Conservation (phyloP, 2,888 invertebrate species). For the Horisme vitalbata region DNA sequence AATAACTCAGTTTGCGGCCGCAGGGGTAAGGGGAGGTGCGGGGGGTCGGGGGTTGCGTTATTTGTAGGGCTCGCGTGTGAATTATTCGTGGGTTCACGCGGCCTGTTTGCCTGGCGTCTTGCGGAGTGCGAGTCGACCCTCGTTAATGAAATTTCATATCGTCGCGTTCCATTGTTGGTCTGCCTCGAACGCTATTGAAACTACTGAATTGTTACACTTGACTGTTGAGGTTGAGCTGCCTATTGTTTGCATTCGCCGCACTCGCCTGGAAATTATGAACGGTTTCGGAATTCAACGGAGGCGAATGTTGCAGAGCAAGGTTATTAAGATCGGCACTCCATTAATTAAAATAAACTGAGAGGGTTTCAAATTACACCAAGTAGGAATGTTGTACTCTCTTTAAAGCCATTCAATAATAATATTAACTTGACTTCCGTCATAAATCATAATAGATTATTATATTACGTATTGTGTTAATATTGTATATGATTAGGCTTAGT, state of each 20-base stretch:
- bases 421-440: no score
- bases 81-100: conserved; percentile 82
- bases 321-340: conserved; percentile 18
- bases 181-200: conserved; percentile 59
- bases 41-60: conserved; percentile 58
- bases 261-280: conserved; percentile 26
- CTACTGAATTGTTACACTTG: conserved; percentile 67
- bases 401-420: not conserved
- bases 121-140: conserved; percentile 65
- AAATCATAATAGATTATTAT: no score
- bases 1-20: conserved; percentile 79
- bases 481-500: no score
- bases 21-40: conserved; percentile 39
- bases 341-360: conserved; percentile 22
- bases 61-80: conserved; percentile 82
- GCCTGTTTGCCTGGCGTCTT: conserved; percentile 75
- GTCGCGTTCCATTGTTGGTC: conserved; percentile 62
- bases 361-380: conserved; percentile 11
- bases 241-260: conserved; percentile 31
- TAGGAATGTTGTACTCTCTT: not conserved
- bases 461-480: no score
- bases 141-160: conserved; percentile 81
- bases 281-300: conserved; percentile 24
- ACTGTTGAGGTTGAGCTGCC: conserved; percentile 43
- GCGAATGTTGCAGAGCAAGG: conserved; percentile 23